Base-by-base conservation (phyloP, 1,140 invertebrate species). In the Portunus trituberculatus region DNA sequence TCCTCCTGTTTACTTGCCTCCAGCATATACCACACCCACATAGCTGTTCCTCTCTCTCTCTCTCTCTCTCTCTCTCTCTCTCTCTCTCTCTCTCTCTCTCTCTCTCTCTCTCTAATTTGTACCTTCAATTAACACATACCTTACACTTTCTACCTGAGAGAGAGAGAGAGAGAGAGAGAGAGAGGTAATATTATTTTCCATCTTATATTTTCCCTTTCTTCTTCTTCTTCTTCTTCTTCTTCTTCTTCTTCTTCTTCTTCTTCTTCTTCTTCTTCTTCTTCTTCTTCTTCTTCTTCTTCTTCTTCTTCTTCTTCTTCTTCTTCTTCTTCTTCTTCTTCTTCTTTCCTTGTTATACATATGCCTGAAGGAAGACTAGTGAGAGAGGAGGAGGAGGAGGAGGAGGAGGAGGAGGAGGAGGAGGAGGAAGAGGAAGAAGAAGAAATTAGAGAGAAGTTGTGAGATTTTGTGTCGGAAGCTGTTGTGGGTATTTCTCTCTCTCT, bases 361-460 rank as follows among this genome's bases (percentile, higher is more conserved):
- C 39, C 39, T 39, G 39, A 89, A n/a, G 83, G 32, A 86, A 45
- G 46, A 45, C 0, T 25, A 39, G 10, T 4, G 28, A 89, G 32
- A 89, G 87, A 89, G 87, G 45, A 25, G 4, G 87, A 89, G 87
- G 88, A 52, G 52, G 46, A 52, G 45, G 59, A 52, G 59, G 46
- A 94, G 84, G 67, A 86, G 59, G 84, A 94, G 46, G 59, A 86
- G 52, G 46, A 93, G n/a, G n/a, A 29, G 29, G n/a, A 94, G 84
- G 28, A 46, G 46, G 84, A 52, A 25, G 20, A 86, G 46, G 14
- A 88, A 31, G 46, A 48, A n/a, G 31, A 39, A 39, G 28, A 86
- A 86, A 83, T 84, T 46, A 93, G 92, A 46, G 92, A 86, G 76
- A 84, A 46, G 10, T 29, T 84, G 31, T 45, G 82, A 84, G 92